phyloP scores from a whole-genome alignment of 2,888 invertebrate genomes.

The Caenorhabditis sp. region DNA sequence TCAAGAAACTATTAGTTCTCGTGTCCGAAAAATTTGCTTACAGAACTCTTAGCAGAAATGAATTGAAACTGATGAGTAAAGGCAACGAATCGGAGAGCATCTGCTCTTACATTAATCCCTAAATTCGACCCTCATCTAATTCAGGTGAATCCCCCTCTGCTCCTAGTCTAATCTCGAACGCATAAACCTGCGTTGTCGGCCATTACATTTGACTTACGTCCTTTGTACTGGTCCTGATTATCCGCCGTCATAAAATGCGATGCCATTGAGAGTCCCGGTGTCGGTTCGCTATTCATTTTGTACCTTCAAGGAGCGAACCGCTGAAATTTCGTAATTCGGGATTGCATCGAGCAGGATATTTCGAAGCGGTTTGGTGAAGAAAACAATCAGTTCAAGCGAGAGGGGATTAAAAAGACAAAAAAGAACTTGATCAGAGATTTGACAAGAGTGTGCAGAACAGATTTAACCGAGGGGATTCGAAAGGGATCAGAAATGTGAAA shows the following conservation, averaged over 20 bases:
- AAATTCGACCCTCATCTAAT: slow-evolving; percentile 22
- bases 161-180: no score
- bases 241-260: slow-evolving; percentile 41
- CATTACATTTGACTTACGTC: slow-evolving; percentile 27
- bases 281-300: slow-evolving; percentile 37
- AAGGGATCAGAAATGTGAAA: no score
- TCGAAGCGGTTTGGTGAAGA: no score
- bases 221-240: slow-evolving; percentile 57
- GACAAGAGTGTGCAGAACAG: no score
- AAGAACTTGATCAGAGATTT: no score
- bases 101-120: slow-evolving; percentile 35
- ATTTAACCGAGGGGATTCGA: no score
- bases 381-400: no score
- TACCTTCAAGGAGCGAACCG: background rate
- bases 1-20: background rate
- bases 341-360: slow-evolving; percentile 1
- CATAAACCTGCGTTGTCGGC: background rate
- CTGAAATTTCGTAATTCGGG: slow-evolving; percentile 6
- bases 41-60: background rate
- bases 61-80: background rate
- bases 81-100: slow-evolving; percentile 5
- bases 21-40: background rate
- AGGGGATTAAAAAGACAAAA: no score
- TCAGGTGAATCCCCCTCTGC: slow-evolving; percentile 23
- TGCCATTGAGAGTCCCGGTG: slow-evolving; percentile 33